phyloP scores from a whole-genome alignment of 2,888 invertebrate species.

The Mimas tiliae region DNA sequence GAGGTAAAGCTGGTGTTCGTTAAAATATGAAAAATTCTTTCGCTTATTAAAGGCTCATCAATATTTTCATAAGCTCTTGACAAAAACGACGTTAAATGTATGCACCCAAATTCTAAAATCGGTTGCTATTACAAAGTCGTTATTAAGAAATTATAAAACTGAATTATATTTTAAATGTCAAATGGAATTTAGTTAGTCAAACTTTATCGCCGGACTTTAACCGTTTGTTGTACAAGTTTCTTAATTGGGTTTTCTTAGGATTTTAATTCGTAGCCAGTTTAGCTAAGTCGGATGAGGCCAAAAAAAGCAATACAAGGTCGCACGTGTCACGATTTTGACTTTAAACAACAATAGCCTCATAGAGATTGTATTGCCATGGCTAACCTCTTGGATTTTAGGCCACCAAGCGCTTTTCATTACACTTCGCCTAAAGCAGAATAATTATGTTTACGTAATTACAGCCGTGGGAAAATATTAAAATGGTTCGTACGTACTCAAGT shows the following conservation, averaged over 20 bases:
- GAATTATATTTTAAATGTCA: background rate
- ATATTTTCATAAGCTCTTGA: too few relatives aligned
- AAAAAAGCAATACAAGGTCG: conserved; percentile 20
- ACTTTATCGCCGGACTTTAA: conserved; percentile 9
- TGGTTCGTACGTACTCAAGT: conserved; percentile 72
- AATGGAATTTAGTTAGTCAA: background rate
- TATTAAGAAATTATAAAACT: background rate
- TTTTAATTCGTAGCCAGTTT: conserved; percentile 13
- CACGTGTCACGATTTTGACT: conserved; percentile 3
- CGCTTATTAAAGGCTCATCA: too few relatives aligned
- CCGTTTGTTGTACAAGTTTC: conserved; percentile 12
- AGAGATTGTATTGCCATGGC: conserved; percentile 16
- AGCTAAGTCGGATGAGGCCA: conserved; percentile 8
- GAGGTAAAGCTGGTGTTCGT: too few relatives aligned
- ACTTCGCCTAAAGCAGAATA: conserved; percentile 4
- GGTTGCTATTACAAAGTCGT: background rate
- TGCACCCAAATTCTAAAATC: background rate
- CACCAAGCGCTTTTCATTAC: conserved; percentile 1
- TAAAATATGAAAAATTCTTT: too few relatives aligned
- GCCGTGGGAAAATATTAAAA: conserved; percentile 31
- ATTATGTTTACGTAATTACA: conserved; percentile 21
- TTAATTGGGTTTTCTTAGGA: conserved; percentile 9
- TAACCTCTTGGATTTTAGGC: conserved; percentile 14
- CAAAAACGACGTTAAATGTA: too few relatives aligned
- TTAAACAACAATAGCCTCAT: conserved; percentile 13